A percentile compares a stretch with the other conserved stretches of the same genome.
Evolutionary conservation across 2,113 vertebrate genomes (phyloP).

Genomic region (Indicator maculatus): DNA sequence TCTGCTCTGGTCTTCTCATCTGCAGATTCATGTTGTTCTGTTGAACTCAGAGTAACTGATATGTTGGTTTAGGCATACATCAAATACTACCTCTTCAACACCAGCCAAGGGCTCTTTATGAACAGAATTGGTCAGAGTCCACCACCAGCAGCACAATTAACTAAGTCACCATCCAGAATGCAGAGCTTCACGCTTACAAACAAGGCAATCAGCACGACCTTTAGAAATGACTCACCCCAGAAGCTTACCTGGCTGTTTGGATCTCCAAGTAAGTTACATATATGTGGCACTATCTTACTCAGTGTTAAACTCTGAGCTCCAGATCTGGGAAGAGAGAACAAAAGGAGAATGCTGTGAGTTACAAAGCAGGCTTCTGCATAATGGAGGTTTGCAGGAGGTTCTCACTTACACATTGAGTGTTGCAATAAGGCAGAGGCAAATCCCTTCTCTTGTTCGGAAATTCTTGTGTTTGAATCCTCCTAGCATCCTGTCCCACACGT

Average conservation of each 20-base stretch:
- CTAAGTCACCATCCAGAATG: not conserved
- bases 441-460: slow-evolving; percentile 95
- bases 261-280: slow-evolving; percentile 97
- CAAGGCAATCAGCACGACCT: not conserved
- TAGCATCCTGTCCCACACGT: slow-evolving; percentile 95
- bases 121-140: not conserved
- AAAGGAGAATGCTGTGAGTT: not conserved
- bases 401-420: slow-evolving; percentile 90
- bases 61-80: not conserved
- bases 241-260: slow-evolving; percentile 93
- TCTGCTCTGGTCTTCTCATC: not conserved
- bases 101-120: not conserved
- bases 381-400: not conserved
- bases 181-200: not conserved
- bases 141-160: not conserved
- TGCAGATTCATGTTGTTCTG: not conserved
- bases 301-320: slow-evolving; percentile 97
- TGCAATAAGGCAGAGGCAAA: slow-evolving; percentile 95
- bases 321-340: slow-evolving; percentile 81
- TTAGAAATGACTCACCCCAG: not conserved
- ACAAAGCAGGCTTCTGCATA: not conserved
- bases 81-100: not conserved
- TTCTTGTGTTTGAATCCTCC: slow-evolving; percentile 99
- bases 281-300: slow-evolving; percentile 98
- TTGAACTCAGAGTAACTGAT: not conserved